These are phyloP conservation scores for Drosophila merina DNA, from an alignment of 2,888 invertebrate species.

Conservation along the genomic window DNA sequence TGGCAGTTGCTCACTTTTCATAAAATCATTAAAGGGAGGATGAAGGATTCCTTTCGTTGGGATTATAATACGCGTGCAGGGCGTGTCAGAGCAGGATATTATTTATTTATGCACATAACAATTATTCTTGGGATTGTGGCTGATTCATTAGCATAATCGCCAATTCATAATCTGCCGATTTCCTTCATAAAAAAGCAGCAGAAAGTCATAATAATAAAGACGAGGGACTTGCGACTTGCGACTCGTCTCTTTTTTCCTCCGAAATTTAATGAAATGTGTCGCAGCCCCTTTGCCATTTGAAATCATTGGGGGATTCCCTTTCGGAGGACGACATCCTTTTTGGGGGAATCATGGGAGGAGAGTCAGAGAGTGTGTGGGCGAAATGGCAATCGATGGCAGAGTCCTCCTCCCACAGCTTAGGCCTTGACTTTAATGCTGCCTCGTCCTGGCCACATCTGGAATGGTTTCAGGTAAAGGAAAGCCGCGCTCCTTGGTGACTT, in stretches of 20 bases:
- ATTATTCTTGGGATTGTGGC: constrained; percentile 34
- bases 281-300: constrained; percentile 4
- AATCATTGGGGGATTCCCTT: constrained; percentile 11
- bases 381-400: constrained; percentile 52
- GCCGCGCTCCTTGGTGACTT: constrained; percentile 3
- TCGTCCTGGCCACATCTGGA: constrained; percentile 8
- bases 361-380: constrained; percentile 3
- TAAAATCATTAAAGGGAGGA: constrained; percentile 17
- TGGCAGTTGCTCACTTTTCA: constrained; percentile 6
- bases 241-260: background rate
- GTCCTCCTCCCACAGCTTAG: constrained; percentile 15
- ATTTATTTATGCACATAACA: constrained; percentile 52
- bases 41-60: too few species aligned
- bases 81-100: constrained; percentile 5
- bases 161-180: constrained; percentile 70
- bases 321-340: background rate
- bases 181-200: constrained; percentile 31
- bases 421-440: constrained; percentile 50
- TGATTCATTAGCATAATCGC: constrained; percentile 73
- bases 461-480: constrained; percentile 7
- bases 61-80: background rate
- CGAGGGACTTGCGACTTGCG: constrained; percentile 1
- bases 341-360: background rate
- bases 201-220: constrained; percentile 22
- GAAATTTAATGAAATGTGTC: constrained; percentile 34